Evolutionary conservation across 2,113 vertebrate genomes (phyloP).

Genomic region (Toxotes jaculatrix): DNA sequence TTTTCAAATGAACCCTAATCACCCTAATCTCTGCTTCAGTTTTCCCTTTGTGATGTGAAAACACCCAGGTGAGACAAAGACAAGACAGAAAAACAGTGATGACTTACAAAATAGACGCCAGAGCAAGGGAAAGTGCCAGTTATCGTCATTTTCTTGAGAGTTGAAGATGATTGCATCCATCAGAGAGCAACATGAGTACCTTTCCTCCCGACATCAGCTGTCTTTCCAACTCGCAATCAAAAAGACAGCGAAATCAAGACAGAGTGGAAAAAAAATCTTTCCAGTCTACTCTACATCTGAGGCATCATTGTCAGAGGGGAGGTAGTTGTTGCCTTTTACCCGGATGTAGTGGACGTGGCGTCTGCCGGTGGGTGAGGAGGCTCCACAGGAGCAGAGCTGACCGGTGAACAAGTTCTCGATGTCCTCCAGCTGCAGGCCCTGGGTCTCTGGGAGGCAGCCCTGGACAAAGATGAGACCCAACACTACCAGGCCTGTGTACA

Average conservation of each 20-base stretch:
- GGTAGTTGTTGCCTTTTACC: conserved; percentile 93
- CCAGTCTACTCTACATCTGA: conserved; percentile 90
- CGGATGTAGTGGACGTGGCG: conserved; percentile 91
- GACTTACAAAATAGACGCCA: background rate
- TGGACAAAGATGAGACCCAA: conserved; percentile 92
- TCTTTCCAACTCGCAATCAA: conserved; percentile 1
- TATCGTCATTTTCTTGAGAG: background rate
- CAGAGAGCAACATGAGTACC: background rate
- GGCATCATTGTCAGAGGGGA: conserved; percentile 91
- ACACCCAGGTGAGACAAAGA: background rate
- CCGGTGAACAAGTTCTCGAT: conserved; percentile 92
- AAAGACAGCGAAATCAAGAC: conserved; percentile 16
- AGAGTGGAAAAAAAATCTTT: background rate
- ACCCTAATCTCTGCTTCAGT: background rate
- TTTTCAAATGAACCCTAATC: background rate
- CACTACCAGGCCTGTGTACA: conserved; percentile 90
- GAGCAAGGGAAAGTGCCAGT: background rate
- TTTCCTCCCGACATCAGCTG: conserved; percentile 4
- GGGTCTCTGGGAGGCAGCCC: conserved; percentile 95
- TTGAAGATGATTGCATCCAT: background rate
- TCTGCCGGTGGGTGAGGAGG: conserved; percentile 79
- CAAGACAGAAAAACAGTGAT: background rate
- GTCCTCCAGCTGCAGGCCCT: conserved; percentile 94
- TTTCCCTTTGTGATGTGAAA: background rate
- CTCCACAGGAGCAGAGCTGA: conserved; percentile 91